Percentiles rank a stretch among this genome's conserved stretches.
Conservation (phyloP, 2,113 vertebrate genomes). For the Salvelinus sp. region DNA sequence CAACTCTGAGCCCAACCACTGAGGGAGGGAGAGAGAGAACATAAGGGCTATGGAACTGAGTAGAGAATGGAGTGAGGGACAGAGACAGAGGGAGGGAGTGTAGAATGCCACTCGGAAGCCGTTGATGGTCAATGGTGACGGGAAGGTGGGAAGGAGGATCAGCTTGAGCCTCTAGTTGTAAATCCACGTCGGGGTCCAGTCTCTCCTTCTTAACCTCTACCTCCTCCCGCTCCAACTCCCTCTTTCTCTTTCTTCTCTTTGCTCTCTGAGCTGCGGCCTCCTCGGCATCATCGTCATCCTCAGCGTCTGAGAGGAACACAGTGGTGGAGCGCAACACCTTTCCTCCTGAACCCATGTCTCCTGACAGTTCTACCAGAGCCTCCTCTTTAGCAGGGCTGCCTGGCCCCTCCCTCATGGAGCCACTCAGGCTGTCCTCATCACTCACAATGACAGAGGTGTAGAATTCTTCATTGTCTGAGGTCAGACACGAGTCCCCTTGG, state of each 20-base stretch:
- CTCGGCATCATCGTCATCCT: constrained; percentile 77
- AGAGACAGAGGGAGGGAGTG: constrained; percentile 70
- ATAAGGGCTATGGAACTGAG: constrained; percentile 74
- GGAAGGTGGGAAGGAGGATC: constrained; percentile 69
- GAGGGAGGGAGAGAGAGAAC: constrained; percentile 72
- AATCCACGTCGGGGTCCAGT: constrained; percentile 71
- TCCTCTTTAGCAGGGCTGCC: constrained; percentile 66
- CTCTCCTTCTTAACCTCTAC: constrained; percentile 70
- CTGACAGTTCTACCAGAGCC: constrained; percentile 45
- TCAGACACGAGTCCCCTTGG: constrained; percentile 67
- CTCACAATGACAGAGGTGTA: constrained; percentile 77
- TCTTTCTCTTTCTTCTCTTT: constrained; percentile 64
- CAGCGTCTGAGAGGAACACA: constrained; percentile 77
- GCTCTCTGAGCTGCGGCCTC: constrained; percentile 53
- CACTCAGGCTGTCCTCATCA: constrained; percentile 75
- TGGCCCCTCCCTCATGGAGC: constrained; percentile 58
- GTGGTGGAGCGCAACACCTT: constrained; percentile 78
- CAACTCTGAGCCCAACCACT: constrained; percentile 52
- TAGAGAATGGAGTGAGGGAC: constrained; percentile 70
- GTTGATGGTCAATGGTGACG: constrained; percentile 48
- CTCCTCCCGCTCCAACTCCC: constrained; percentile 65
- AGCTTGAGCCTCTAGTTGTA: constrained; percentile 74
- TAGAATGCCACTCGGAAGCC: constrained; percentile 55
- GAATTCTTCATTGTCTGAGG: constrained; percentile 73
- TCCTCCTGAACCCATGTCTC: constrained; percentile 63